A percentile compares a stretch with the other conserved stretches of the same genome.
phyloP scores from a whole-genome alignment of 2,888 invertebrate species.

The Thereva unica region DNA sequence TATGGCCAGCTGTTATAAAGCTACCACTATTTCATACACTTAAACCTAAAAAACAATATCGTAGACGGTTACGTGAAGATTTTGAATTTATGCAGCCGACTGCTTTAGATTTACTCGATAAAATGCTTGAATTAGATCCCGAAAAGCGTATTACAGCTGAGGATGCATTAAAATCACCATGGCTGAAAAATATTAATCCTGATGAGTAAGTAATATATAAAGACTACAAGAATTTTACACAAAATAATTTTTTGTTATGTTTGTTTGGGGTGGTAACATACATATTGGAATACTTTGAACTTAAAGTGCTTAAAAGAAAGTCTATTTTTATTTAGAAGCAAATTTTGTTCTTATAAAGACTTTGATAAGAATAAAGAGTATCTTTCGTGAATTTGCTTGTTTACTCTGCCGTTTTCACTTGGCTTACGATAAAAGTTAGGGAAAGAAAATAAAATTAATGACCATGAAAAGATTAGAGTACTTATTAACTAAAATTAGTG shows the following conservation, averaged over 20 bases:
- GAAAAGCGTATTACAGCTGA: constrained; percentile 91
- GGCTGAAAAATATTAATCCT: constrained; percentile 89
- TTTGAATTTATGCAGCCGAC: constrained; percentile 88
- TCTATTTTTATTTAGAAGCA: too few relatives aligned
- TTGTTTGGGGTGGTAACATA: background rate
- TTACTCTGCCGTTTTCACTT: too few relatives aligned
- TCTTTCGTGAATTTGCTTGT: too few relatives aligned
- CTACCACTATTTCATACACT: constrained; percentile 90
- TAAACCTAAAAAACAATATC: constrained; percentile 87
- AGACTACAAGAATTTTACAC: too few relatives aligned
- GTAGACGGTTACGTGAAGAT: constrained; percentile 87
- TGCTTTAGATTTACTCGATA: constrained; percentile 89
- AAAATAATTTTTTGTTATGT: constrained; percentile 5
- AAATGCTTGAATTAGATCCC: constrained; percentile 96
- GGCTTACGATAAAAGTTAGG: too few relatives aligned
- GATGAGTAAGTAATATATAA: constrained; percentile 79
- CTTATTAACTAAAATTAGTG: too few relatives aligned
- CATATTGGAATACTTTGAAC: too few relatives aligned
- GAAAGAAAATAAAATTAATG: too few relatives aligned
- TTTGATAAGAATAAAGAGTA: too few relatives aligned
- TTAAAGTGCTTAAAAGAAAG: too few relatives aligned
- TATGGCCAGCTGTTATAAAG: constrained; percentile 95
- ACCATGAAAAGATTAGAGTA: too few relatives aligned
- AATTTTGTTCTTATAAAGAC: too few relatives aligned
- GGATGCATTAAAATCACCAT: constrained; percentile 87